Base-by-base conservation (phyloP, 2,113 vertebrate species). In the Murina feae region DNA sequence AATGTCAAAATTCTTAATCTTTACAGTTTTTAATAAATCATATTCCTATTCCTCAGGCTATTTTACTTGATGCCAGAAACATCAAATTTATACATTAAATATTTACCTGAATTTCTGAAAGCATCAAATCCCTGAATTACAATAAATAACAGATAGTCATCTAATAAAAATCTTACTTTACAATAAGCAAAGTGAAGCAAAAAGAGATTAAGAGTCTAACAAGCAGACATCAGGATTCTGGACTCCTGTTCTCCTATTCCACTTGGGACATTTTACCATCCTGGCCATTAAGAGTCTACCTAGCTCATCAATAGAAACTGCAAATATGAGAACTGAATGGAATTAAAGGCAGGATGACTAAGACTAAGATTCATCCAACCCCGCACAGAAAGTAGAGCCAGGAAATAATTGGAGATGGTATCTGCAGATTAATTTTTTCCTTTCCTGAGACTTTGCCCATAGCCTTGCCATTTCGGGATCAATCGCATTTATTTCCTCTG, bases 1-100 rank as follows among this genome's bases (percentile, higher is more conserved):
- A 11, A 83, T 53, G 86, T 86, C 51, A 89, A 90, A 88, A 74
- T 92, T 89, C 71, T 60, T 75, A 69, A 79, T 63, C 55, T 78
- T 96, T 68, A 90, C 94, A 79, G 89, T 92, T 44, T 91, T 83
- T 82, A 72, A 79, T 35, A 94, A 80, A 83, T 83, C 25, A 18
- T 51, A 74, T 71, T 66, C 11, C 35, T 69, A 82, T 66, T 37
- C 37, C 88, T 92, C 87, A 79, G 49, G 69, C 68, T 79, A 71
- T 68, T 86, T 86, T 65, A 75, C 32, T 94, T 93, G 32, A 53
- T 72, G 37, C 18, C 74, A 42, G n/a, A 92, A 95, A 94, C 9
- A 92, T 18, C 30, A 53, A 93, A 71, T 80, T 18, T 25, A 44
- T 71, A 49, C 84, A 86, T 71, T 47, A 84, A 84, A 78, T 63